A percentile compares a stretch with the other conserved stretches of the same genome.
Evolutionary conservation across 2,888 invertebrate genomes (phyloP).

Genomic region (Priocnemis perturbator): DNA sequence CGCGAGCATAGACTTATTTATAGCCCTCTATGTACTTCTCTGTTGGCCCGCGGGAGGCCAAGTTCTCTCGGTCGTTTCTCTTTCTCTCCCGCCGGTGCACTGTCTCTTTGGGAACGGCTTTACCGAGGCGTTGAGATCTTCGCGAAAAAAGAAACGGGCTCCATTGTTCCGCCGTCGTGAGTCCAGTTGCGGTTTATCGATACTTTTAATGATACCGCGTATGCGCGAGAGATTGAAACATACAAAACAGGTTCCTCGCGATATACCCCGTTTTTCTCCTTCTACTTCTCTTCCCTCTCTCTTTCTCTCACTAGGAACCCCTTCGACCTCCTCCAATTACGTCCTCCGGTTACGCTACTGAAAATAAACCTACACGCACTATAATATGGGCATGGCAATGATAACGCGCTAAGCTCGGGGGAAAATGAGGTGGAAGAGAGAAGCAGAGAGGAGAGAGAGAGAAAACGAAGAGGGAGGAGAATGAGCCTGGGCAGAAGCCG

Average conservation of each 20-base stretch:
- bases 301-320: not conserved
- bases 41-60: not conserved
- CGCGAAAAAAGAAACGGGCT: too few species aligned
- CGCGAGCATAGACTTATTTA: too few species aligned
- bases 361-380: conserved; percentile 8
- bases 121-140: not conserved
- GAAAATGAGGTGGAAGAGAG: conserved; percentile 11
- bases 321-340: conserved; percentile 8
- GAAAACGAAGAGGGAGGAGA: not conserved
- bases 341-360: conserved; percentile 16
- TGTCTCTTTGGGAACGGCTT: not conserved
- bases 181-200: too few species aligned
- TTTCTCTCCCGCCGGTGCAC: not conserved
- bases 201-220: too few species aligned
- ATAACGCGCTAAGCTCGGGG: not conserved
- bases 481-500: not conserved
- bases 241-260: too few species aligned
- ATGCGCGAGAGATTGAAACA: too few species aligned
- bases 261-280: too few species aligned
- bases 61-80: not conserved
- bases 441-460: conserved; percentile 14
- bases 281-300: not conserved
- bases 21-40: too few species aligned
- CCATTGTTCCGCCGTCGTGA: too few species aligned
- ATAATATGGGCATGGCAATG: too few species aligned